Base-by-base conservation (phyloP, 2,888 invertebrate species). In the Thysanoteuthis rhombus region DNA sequence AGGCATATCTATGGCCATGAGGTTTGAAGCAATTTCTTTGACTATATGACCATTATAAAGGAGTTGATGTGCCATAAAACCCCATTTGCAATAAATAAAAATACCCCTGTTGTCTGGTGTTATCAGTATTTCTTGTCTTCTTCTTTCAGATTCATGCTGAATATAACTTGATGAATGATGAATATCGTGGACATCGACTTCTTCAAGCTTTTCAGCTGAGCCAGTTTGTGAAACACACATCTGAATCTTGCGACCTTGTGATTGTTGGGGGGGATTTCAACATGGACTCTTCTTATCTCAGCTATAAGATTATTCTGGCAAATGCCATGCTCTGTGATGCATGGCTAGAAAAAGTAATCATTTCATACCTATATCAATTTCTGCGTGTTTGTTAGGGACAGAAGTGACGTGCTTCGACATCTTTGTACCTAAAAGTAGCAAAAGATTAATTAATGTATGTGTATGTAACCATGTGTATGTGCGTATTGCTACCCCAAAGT, bases 221-320 rank as follows among this genome's bases (percentile, higher is more conserved):
- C 94, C 99, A 99, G 97, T 99, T 99, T 97, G 98, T 99, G 94
- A 98, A 98, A 96, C 97, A 98, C 96, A 99, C 99, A 0, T 98
- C 98, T 92, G 97, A 98, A 6, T 95, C 95, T n/a, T 97, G 97
- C 93, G 99, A 99, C 97, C 97, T 99, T 42, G 98, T 98, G 93
- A 98, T 99, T 95, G 97, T 99, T 94, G 99, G 98, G 40, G 99
- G 99, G 3, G 99, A 99, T 97, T 98, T 99, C 93, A 99, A 99
- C 97, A 98, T 99, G 32, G 98, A 98, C 96, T 99, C 99, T 1
- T 98, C 98, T 45, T 99, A 99, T 97, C 95, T 97, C 8, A 97
- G 97, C 42, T 97, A 97, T 94, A 95, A 96, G 91, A 93, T 97
- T 2, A 95, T 97, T 96, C 98, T 98, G 97, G 98, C 98, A 95